phyloP scores from a whole-genome alignment of 2,797 vertebrate genomes.

The Scolopax bukidnonensis region DNA sequence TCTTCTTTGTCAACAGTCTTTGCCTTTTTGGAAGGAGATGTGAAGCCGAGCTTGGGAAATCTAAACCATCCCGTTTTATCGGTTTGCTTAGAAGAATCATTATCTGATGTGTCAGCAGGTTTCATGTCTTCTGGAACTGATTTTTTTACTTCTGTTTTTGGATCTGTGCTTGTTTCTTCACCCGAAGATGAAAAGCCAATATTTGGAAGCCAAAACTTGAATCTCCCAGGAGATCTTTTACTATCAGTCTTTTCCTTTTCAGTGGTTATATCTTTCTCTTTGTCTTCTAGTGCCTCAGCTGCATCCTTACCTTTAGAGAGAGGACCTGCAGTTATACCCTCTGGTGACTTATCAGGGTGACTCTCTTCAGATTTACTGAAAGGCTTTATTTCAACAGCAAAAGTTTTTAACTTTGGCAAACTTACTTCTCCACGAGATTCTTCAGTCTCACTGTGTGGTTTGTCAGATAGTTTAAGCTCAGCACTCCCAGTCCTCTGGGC shows the following conservation, averaged over 20 bases:
- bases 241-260: conserved; percentile 56
- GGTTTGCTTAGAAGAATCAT: conserved; percentile 44
- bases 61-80: conserved; percentile 88
- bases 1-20: conserved; percentile 44
- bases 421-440: conserved; percentile 29
- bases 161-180: conserved; percentile 41
- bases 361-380: neutral
- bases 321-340: conserved; percentile 7
- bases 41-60: conserved; percentile 86
- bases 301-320: neutral
- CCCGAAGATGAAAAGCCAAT: conserved; percentile 78
- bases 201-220: conserved; percentile 82
- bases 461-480: conserved; percentile 11
- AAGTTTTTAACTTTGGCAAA: neutral
- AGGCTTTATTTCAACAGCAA: neutral
- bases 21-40: conserved; percentile 82
- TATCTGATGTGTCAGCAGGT: neutral
- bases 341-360: conserved; percentile 3
- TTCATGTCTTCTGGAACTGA: conserved; percentile 35
- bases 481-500: neutral
- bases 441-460: neutral
- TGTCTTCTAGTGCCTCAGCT: neutral
- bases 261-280: neutral
- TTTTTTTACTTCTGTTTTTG: neutral
- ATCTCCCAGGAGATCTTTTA: conserved; percentile 73